Evolutionary conservation across 2,888 invertebrate species (phyloP).

Genomic region (Ennomos fuscantarius): DNA sequence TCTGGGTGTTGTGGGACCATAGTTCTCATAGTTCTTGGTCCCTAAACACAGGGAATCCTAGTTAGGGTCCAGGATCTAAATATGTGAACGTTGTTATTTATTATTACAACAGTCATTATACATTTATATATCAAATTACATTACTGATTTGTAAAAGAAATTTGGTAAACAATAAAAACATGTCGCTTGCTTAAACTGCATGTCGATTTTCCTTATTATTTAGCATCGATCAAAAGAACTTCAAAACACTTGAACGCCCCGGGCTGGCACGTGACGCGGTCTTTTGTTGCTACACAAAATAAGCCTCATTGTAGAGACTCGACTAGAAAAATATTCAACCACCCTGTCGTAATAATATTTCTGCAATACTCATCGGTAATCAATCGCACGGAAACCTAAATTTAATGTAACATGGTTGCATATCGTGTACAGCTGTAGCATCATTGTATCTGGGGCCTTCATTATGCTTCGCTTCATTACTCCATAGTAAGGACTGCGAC

Average conservation of each 20-base stretch:
- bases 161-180: too few species aligned
- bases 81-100: too few species aligned
- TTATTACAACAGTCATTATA: too few species aligned
- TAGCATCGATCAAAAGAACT: constrained; percentile 20
- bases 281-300: constrained; percentile 43
- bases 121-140: too few species aligned
- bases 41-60: too few species aligned
- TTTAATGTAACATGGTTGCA: constrained; percentile 54
- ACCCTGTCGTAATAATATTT: constrained; percentile 10
- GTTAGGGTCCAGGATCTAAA: too few species aligned
- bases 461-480: constrained; percentile 58
- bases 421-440: constrained; percentile 37
- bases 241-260: constrained; percentile 30
- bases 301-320: constrained; percentile 58
- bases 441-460: constrained; percentile 58
- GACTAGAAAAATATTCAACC: constrained; percentile 6
- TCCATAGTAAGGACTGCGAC: constrained; percentile 47
- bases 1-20: too few species aligned
- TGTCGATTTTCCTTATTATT: not conserved
- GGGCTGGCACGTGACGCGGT: constrained; percentile 39
- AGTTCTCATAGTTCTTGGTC: too few species aligned
- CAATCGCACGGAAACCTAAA: not conserved
- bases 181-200: not conserved
- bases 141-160: too few species aligned
- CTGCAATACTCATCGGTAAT: not conserved